phyloP scores from a whole-genome alignment of 2,888 invertebrate species.

The Acleris laterana region DNA sequence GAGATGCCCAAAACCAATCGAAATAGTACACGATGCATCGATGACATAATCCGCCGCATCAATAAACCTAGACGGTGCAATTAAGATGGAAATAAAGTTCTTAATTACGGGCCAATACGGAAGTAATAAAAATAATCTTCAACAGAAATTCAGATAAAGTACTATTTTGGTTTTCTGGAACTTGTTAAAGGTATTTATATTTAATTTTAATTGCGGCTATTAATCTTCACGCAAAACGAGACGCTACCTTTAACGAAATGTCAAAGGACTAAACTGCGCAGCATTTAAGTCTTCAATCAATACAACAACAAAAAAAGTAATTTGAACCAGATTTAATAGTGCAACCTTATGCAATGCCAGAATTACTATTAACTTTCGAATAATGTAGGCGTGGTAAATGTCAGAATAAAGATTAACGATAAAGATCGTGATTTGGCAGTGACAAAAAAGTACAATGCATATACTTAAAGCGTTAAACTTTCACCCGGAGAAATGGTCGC shows the following conservation, averaged over 20 bases:
- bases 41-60: constrained; percentile 57
- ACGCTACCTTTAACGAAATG: constrained; percentile 16
- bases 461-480: constrained; percentile 62
- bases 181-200: constrained; percentile 14
- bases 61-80: constrained; percentile 8
- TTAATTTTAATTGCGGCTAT: constrained; percentile 21
- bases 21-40: constrained; percentile 56
- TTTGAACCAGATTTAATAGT: constrained; percentile 5
- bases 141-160: constrained; percentile 15
- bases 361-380: constrained; percentile 58
- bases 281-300: neutral
- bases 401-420: constrained; percentile 72
- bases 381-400: constrained; percentile 67
- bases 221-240: constrained; percentile 23
- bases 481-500: constrained; percentile 72
- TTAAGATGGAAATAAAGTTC: constrained; percentile 28
- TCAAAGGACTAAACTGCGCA: constrained; percentile 9
- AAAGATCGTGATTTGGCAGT: constrained; percentile 70
- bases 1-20: constrained; percentile 61
- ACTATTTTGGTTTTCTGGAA: constrained; percentile 12
- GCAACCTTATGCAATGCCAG: constrained; percentile 54
- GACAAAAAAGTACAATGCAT: constrained; percentile 76
- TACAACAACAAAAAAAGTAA: neutral
- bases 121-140: constrained; percentile 22
- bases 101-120: constrained; percentile 16